Evolutionary conservation across 1,140 invertebrate genomes (phyloP), one percentile per base, ranked within the genome.

Genomic region (Muscidifurax raptorellus): DNA sequence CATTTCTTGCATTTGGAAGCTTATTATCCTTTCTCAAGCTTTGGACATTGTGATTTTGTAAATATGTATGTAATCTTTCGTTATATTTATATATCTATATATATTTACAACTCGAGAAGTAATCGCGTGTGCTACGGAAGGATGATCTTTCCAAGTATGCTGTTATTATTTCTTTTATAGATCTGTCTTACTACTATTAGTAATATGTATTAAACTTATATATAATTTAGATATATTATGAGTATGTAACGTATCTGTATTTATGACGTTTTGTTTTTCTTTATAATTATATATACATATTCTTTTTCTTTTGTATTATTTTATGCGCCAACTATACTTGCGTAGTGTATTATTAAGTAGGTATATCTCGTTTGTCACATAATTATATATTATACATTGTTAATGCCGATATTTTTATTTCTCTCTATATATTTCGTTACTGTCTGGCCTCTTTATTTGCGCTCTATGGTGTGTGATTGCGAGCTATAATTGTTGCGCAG

Each of bases 101-200:
- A 18, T 59, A 18, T n/a, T n/a, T 69, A 69, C 5, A 25, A 25
- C 13, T 27, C 18, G 47, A 18, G 18, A 52, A 52, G 47, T 22
- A 12, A 52, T 52, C 0, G 13, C 15, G 47, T 18, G 47, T 52
- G 18, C 47, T 52, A 13, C 18, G 13, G 69, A 80, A 69, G 22
- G 12, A 69, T 69, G 30, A 79, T 80, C n/a, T 80, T 80, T 80
- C 6, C 13, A 80, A 71, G 77, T 66, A 64, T 32, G 25, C n/a
- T 59, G 4, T 44, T 44, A 44, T 25, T 15, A 10, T 27, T 47
- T 75, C n/a, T 59, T 59, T 59, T 52, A 18, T 52, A 52, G 13
- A 59, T 59, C 5, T n/a, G 52, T 59, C n/a, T 18, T 59, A 59
- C 52, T 59, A 47, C 13, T 10, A 47, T 18, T 18, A 47, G 12